Conservation (phyloP, 2,888 invertebrate genomes). For the Arctia plantaginis region DNA sequence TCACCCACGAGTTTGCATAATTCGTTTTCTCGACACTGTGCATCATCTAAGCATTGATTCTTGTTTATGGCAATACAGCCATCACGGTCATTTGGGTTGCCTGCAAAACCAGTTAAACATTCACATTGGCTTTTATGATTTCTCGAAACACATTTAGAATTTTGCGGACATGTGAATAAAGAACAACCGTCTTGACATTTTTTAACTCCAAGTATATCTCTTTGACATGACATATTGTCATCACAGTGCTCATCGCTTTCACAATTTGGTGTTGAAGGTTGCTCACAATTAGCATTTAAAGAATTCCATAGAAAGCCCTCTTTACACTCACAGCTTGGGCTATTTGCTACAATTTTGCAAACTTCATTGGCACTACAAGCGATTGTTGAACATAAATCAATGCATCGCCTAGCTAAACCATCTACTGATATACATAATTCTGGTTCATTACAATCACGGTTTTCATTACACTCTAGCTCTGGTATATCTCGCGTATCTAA, state of each 20-base stretch:
- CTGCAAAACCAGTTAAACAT: slow-evolving; percentile 93
- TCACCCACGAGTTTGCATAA: slow-evolving; percentile 89
- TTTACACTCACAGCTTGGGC: slow-evolving; percentile 93
- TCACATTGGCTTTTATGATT: slow-evolving; percentile 93
- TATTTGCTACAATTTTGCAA: slow-evolving; percentile 90
- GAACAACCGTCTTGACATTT: slow-evolving; percentile 93
- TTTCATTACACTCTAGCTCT: slow-evolving; percentile 88
- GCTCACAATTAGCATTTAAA: slow-evolving; percentile 92
- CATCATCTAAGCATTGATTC: slow-evolving; percentile 92
- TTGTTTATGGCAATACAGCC: slow-evolving; percentile 92
- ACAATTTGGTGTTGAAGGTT: slow-evolving; percentile 95
- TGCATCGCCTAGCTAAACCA: slow-evolving; percentile 89
- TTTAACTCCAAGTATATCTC: slow-evolving; percentile 94
- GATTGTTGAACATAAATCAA: slow-evolving; percentile 92
- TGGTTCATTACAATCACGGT: slow-evolving; percentile 90
- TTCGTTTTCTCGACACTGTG: slow-evolving; percentile 94
- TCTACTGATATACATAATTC: slow-evolving; percentile 89
- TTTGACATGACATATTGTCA: slow-evolving; percentile 90
- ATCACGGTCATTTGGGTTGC: slow-evolving; percentile 95
- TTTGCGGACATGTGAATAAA: slow-evolving; percentile 93
- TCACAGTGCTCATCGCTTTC: slow-evolving; percentile 90
- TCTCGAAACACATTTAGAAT: slow-evolving; percentile 92
- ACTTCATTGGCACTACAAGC: slow-evolving; percentile 94
- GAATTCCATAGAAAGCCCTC: slow-evolving; percentile 94
- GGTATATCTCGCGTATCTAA: slow-evolving; percentile 87